A percentile compares a stretch with the other conserved stretches of the same genome.
Evolutionary conservation across 2,113 vertebrate genomes (phyloP).

Genomic region (Psophia crepitans): DNA sequence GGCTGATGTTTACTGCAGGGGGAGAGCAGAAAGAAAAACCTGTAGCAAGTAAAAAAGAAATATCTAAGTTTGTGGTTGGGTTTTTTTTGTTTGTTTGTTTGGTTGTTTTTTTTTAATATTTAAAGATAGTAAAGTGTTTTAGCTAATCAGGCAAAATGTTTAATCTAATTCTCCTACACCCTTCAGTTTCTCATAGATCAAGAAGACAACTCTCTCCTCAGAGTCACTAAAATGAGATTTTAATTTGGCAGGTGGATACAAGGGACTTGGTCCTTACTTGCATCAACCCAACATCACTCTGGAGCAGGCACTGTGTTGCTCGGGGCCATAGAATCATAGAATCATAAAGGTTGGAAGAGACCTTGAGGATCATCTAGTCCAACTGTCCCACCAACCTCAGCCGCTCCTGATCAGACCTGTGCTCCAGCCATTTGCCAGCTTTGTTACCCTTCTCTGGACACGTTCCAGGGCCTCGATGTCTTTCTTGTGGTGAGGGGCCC

Average conservation of each 20-base stretch:
- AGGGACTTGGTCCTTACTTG: neutral
- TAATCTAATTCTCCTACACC: neutral
- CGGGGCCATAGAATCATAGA: too few relatives aligned
- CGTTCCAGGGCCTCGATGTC: too few relatives aligned
- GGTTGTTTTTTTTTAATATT: neutral
- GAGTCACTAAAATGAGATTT: neutral
- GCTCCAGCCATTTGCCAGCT: too few relatives aligned
- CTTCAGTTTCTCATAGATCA: neutral
- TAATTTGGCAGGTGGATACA: neutral
- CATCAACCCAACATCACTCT: neutral
- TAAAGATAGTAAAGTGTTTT: neutral
- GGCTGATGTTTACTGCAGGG: neutral
- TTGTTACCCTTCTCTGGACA: too few relatives aligned
- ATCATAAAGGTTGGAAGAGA: too few relatives aligned
- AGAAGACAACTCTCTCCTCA: neutral
- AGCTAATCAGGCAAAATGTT: neutral
- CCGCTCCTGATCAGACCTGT: too few relatives aligned
- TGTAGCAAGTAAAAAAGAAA: neutral
- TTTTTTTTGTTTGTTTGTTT: too few relatives aligned
- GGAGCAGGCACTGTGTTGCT: neutral
- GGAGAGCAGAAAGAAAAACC: neutral
- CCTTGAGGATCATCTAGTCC: too few relatives aligned
- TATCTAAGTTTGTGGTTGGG: neutral
- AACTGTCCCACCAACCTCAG: too few relatives aligned
- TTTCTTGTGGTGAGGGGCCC: too few relatives aligned